phyloP scores from a whole-genome alignment of 2,113 vertebrate genomes.

The Todiramphus saurophagus region DNA sequence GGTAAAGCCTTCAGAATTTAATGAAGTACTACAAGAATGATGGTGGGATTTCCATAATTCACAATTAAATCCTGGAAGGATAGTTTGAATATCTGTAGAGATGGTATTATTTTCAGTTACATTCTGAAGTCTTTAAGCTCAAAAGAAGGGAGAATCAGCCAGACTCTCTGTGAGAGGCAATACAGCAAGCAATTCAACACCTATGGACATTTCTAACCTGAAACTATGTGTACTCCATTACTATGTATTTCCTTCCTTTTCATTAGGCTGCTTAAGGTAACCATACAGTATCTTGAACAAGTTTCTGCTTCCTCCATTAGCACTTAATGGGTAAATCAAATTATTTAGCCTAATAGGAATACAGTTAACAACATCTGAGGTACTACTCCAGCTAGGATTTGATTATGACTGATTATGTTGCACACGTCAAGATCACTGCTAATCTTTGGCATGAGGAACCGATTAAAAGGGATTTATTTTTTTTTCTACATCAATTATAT shows the following conservation, averaged over 20 bases:
- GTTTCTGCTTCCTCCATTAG: not conserved
- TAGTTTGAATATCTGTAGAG: not conserved
- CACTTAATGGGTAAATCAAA: slow-evolving; percentile 5
- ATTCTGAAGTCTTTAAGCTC: not conserved
- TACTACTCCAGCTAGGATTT: slow-evolving; percentile 24
- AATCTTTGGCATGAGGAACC: slow-evolving; percentile 73
- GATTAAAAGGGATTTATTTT: slow-evolving; percentile 63
- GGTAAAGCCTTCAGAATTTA: not conserved
- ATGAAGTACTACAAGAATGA: not conserved
- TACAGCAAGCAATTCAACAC: not conserved
- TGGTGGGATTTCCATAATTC: not conserved
- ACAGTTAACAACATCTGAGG: slow-evolving; percentile 24
- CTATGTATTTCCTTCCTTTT: not conserved
- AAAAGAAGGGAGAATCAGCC: not conserved
- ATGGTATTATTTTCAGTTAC: not conserved
- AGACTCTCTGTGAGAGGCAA: not conserved
- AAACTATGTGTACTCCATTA: not conserved
- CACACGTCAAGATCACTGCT: slow-evolving; percentile 61
- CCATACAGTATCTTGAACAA: not conserved
- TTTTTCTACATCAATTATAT: slow-evolving; percentile 24
- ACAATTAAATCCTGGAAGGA: not conserved
- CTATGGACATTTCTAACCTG: not conserved
- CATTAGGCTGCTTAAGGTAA: not conserved
- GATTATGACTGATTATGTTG: slow-evolving; percentile 49
- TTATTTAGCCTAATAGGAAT: not conserved